Evolutionary conservation across 2,113 vertebrate species (phyloP).

Genomic region (Nothoprocta perdicaria): DNA sequence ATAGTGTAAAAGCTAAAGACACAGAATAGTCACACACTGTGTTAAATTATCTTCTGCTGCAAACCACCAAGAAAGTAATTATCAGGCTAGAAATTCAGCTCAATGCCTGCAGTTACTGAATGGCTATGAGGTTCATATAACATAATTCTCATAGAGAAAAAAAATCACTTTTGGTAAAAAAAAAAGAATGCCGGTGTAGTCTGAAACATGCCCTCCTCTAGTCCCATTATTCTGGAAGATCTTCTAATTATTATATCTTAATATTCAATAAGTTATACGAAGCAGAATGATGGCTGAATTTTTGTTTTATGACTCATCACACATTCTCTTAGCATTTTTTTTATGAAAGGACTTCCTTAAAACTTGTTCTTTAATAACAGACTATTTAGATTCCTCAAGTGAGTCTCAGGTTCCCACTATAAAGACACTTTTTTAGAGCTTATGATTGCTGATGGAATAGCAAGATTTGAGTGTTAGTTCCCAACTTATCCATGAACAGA

Average conservation of each 20-base stretch:
- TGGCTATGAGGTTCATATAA: constrained; percentile 2
- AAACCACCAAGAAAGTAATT: constrained; percentile 33
- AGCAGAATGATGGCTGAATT: neutral
- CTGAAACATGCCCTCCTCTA: neutral
- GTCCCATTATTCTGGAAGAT: neutral
- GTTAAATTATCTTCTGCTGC: neutral
- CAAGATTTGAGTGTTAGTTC: neutral
- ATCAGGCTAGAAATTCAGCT: constrained; percentile 7
- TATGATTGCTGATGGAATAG: neutral
- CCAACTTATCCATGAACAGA: neutral
- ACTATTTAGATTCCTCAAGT: neutral
- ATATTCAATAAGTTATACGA: neutral
- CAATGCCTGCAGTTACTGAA: neutral
- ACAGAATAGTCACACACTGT: neutral
- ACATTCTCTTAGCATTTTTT: neutral
- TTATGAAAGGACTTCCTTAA: neutral
- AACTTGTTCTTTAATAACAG: neutral
- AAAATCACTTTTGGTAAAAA: neutral
- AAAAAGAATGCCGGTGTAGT: neutral
- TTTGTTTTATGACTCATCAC: neutral
- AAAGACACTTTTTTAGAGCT: neutral
- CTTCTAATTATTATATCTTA: neutral
- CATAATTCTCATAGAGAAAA: neutral
- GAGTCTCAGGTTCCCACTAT: neutral
- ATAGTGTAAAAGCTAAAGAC: neutral